phyloP scores from a whole-genome alignment of 2,797 vertebrate species.

The Pseudomugil tenellus region DNA sequence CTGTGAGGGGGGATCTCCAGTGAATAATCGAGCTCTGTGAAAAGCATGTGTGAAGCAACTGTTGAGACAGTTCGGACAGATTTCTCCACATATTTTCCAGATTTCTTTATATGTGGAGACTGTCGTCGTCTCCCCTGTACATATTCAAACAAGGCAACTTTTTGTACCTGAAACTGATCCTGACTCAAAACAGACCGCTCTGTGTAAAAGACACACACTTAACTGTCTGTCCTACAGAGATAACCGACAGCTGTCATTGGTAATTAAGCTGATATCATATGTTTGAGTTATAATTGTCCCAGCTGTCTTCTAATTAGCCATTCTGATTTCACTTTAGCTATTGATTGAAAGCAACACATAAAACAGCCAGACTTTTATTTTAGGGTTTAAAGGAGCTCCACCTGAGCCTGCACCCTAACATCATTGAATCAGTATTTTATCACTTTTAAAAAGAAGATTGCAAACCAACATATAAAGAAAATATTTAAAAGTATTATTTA shows the following conservation, averaged over 20 bases:
- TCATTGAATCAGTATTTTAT: no score
- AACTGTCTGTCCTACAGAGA: background rate
- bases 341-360: no score
- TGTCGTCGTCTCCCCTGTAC: background rate
- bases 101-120: background rate
- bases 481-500: no score
- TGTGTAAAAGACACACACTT: background rate
- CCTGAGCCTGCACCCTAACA: no score
- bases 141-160: background rate
- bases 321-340: background rate
- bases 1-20: background rate
- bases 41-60: background rate
- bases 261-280: background rate
- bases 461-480: no score
- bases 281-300: slow-evolving; percentile 2
- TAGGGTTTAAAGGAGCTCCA: no score
- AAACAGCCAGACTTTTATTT: no score
- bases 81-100: background rate
- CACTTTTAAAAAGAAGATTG: no score
- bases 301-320: background rate
- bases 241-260: background rate
- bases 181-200: background rate
- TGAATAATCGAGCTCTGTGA: background rate
- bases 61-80: background rate
- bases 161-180: background rate